phyloP scores from a whole-genome alignment of 2,797 vertebrate species.

The Martes flavigula region DNA sequence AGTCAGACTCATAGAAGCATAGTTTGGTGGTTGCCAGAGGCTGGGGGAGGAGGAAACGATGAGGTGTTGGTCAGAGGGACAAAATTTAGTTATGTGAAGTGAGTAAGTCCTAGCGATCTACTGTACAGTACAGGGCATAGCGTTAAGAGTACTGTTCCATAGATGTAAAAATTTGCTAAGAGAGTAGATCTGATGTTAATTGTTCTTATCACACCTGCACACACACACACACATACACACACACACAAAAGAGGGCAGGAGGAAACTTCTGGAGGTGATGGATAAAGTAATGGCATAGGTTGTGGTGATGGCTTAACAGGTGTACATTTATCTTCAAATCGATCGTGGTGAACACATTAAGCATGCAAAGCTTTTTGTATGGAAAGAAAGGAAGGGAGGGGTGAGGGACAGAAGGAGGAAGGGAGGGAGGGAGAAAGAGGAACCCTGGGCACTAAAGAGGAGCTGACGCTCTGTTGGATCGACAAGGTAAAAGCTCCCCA shows the following conservation, averaged over 20 bases:
- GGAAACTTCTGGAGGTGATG: background rate
- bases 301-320: background rate
- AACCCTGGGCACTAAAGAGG: background rate
- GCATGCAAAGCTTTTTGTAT: background rate
- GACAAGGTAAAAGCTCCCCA: background rate
- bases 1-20: background rate
- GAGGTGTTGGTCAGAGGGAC: background rate
- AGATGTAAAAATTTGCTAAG: background rate
- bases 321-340: background rate
- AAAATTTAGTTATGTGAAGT: background rate
- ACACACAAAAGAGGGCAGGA: background rate
- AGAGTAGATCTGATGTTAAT: background rate
- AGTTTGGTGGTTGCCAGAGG: background rate
- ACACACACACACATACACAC: background rate
- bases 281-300: background rate
- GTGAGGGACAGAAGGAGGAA: background rate
- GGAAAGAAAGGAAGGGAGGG: background rate
- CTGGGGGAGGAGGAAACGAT: background rate
- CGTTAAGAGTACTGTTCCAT: background rate
- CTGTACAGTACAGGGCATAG: rapidly evolving
- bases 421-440: background rate
- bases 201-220: background rate
- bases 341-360: background rate
- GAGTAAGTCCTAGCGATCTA: background rate
- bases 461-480: background rate